Evolutionary conservation across 2,113 vertebrate genomes (phyloP), one percentile per base, ranked within the genome.

Genomic region (Paratilapia polleni): DNA sequence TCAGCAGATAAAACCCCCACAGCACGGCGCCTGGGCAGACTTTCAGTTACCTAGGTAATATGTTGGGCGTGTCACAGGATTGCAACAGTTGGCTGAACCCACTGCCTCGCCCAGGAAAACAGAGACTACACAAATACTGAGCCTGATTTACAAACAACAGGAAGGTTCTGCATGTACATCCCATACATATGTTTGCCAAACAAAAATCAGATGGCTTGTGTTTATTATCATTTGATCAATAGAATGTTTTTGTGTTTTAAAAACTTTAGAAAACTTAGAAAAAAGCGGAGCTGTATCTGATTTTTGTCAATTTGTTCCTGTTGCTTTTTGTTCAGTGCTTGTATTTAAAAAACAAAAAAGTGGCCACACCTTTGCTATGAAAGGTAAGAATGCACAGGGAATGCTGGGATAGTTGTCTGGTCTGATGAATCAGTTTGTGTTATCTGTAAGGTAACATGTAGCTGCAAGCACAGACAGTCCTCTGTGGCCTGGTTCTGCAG

Each of bases 21-120:
- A 61, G 88, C 68, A 78, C 70, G 70, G 74, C 54, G 70, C 38
- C 54, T 41, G 79, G 41, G 77, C 19, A 8, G 78, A 87, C 74
- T 90, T 88, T 85, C 14, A 20, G 94, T 93, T 90, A 80, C 91
- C 91, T 74, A 79, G 89, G 93, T 41, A 34, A 94, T 87, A 47
- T n/a, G 78, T 19, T 8, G 91, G 93, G 92, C 15, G 92, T 93
- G 92, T 93, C 76, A 20, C 83, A 58, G 85, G 81, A 80, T 89
- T 92, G 85, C 81, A 91, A 92, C 88, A 87, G 88, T 90, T 92
- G 90, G 64, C 89, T 91, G 91, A 93, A 89, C 74, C 41, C 80
- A 1, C 14, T 81, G 91, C 89, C 90, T 91, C 89, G 78, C 93
- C 90, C 89, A 74, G 80, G 76, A 75, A 87, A 84, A 92, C 88